phyloP scores from a whole-genome alignment of 2,888 invertebrate species.

The Cerastoderma edule region DNA sequence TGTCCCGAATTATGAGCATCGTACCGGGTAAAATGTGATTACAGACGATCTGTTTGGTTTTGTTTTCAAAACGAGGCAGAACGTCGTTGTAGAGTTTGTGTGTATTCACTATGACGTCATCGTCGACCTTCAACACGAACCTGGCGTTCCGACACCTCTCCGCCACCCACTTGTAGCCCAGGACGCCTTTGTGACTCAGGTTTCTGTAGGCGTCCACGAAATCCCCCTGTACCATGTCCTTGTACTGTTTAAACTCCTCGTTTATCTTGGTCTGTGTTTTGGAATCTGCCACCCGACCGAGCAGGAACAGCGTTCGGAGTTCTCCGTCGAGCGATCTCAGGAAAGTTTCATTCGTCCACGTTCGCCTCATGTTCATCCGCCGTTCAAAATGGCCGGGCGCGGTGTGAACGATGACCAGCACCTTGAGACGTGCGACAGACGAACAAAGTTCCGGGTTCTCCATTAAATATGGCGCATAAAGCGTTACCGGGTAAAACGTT shows the following conservation, averaged over 20 bases:
- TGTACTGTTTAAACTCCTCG: slow-evolving; percentile 54
- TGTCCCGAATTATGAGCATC: slow-evolving; percentile 51
- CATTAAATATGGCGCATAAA: slow-evolving; percentile 39
- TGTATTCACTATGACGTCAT: slow-evolving; percentile 69
- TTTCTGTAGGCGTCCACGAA: slow-evolving; percentile 69
- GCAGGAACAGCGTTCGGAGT: slow-evolving; percentile 61
- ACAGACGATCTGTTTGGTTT: slow-evolving; percentile 51
- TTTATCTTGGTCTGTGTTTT: slow-evolving; percentile 49
- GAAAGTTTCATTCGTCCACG: slow-evolving; percentile 65
- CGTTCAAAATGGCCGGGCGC: slow-evolving; percentile 58
- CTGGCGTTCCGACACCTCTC: slow-evolving; percentile 62
- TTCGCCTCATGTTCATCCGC: slow-evolving; percentile 57
- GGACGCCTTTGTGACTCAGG: slow-evolving; percentile 69
- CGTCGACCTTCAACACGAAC: slow-evolving; percentile 68
- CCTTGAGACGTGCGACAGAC: slow-evolving; percentile 35
- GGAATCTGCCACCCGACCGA: slow-evolving; percentile 57
- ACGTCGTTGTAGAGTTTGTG: slow-evolving; percentile 42
- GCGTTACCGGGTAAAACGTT: slow-evolving; percentile 44
- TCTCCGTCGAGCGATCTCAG: slow-evolving; percentile 46
- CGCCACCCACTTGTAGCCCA: slow-evolving; percentile 71
- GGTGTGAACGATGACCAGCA: slow-evolving; percentile 59
- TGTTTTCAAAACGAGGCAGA: slow-evolving; percentile 34
- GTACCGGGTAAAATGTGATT: slow-evolving; percentile 54
- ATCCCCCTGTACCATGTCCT: slow-evolving; percentile 71
- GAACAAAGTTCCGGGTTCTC: slow-evolving; percentile 48